Evolutionary conservation across 37 sponge, comb jelly and placozoan species (phyloP), one percentile per base, ranked within the genome.

Genomic region (Chondrilla cf. caribensis): DNA sequence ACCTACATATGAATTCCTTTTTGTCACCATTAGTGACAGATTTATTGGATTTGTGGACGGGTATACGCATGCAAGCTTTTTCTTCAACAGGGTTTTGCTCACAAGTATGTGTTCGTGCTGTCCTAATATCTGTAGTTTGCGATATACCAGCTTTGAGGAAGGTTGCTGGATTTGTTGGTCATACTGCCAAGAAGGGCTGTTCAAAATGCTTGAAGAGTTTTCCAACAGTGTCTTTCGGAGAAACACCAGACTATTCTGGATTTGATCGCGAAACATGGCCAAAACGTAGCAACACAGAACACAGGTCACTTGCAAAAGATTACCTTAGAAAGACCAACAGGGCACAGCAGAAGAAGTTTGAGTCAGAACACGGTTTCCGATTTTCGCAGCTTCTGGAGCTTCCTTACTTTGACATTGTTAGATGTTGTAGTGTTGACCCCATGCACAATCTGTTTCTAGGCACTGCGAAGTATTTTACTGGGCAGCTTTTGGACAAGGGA

Each of bases 161-260:
- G 60, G 24, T 84, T 33, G 65, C 81, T 84, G 85, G 89, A 28
- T 89, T 89, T 81, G 6, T 37, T 4, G 42, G 41, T 35, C 47
- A 55, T 28, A 81, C 67, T 89, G 82, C 90, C 0, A 66, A 4
- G 2, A 7, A 40, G 2, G 90, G 86, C 19, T 89, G 86, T 66
- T 89, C 86, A 78, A 85, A 82, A 43, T 89, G 90, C 55, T 40
- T 85, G 26, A 89, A 82, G 42, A 51, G 58, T 22, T 89, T 89
- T 60, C 82, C 78, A 70, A 39, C 37, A 44, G 28, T 7, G 11
- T 24, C 18, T 1, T 77, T 81, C 64, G 83, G 58, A 11, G 68
- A 58, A 5, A 54, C 70, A 38, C 60, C 84, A 36, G 64, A 84
- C 64, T 84, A 80, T 58, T 31, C 58, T 54, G 85, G 89, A 2